Evolutionary conservation across 1,140 invertebrate genomes (phyloP), one percentile per base, ranked within the genome.

Genomic region (Marisa cornuarietis): DNA sequence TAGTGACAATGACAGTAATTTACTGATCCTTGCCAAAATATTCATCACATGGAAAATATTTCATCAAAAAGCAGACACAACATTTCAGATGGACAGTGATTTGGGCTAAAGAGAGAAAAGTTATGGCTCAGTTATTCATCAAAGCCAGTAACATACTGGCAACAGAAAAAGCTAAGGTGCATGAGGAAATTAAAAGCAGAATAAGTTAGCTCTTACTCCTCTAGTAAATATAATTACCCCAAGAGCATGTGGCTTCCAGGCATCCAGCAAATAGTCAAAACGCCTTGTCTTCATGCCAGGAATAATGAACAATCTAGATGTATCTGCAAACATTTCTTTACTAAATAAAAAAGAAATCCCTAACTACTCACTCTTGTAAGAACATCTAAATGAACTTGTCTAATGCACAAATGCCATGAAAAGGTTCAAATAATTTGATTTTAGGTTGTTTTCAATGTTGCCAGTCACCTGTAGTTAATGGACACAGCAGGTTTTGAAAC

Each of bases 211-310:
- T 42, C 31, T 42, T 42, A 42, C 31, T 42, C 31, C 31, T 42
- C 31, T 42, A 6, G 31, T 42, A 42, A 42, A 42, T 42, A 42
- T 14, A 76, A 61, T 76, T 63, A 76, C 74, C 5, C 65, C 63
- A 69, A 68, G 18, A n/a, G 79, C 20, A n/a, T 76, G 51, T 4
- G 81, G 81, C 65, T 83, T 76, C 66, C 71, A 83, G 10, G 24
- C 31, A 10, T 79, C 69, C 71, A 42, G 52, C 26, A 81, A 76
- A 16, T 76, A 58, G 58, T 83, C 76, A 78, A 80, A 83, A n/a
- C 76, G 63, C 9, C 81, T n/a, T 13, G 69, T 31, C 0, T 20
- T 79, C 10, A 20, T 26, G 13, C 20, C 26, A n/a, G 22, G 20
- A 26, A 73, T 62, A 0, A 18, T 24, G 18, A 24, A 26, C 52